Percentiles rank a stretch among this genome's conserved stretches.
Conservation (phyloP, 2,113 vertebrate species). For the Sinocyclocheilus anophthalmus region DNA sequence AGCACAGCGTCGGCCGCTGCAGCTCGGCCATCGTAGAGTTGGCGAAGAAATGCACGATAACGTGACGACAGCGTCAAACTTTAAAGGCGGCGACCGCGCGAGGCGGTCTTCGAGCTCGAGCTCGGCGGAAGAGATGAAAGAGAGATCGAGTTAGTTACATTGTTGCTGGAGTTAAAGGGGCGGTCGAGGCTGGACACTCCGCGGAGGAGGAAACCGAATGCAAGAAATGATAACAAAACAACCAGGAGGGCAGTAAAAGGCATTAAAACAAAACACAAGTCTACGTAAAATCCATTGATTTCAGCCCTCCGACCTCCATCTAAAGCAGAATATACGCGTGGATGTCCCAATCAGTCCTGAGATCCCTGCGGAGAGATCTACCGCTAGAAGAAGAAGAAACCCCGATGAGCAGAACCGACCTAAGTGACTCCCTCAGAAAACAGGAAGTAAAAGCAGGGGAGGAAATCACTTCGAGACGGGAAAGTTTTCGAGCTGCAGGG, state of each 20-base stretch:
- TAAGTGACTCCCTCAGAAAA: conserved; percentile 63
- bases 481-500: conserved; percentile 60
- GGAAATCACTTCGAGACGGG: conserved; percentile 59
- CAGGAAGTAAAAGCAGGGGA: conserved; percentile 65
- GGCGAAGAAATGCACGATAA: conserved; percentile 17
- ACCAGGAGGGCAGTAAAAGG: neutral
- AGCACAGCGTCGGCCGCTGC: conserved; percentile 80
- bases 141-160: conserved; percentile 28
- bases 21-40: conserved; percentile 59
- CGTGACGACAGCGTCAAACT: conserved; percentile 8
- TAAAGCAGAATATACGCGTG: neutral
- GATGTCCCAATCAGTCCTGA: neutral
- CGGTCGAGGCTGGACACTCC: conserved; percentile 1
- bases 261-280: conserved; percentile 15
- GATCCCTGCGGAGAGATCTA: neutral
- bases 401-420: conserved; percentile 37
- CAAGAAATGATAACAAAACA: neutral
- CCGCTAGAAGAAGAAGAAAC: conserved; percentile 15
- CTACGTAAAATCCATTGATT: conserved; percentile 83
- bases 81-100: neutral
- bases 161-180: conserved; percentile 10
- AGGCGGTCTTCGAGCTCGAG: neutral
- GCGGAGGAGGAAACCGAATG: conserved; percentile 12
- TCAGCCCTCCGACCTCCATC: conserved; percentile 47
- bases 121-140: conserved; percentile 3